A percentile compares a stretch with the other conserved stretches of the same genome.
Evolutionary conservation across 2,888 invertebrate species (phyloP).

Genomic region (Phyto melanocephala): DNA sequence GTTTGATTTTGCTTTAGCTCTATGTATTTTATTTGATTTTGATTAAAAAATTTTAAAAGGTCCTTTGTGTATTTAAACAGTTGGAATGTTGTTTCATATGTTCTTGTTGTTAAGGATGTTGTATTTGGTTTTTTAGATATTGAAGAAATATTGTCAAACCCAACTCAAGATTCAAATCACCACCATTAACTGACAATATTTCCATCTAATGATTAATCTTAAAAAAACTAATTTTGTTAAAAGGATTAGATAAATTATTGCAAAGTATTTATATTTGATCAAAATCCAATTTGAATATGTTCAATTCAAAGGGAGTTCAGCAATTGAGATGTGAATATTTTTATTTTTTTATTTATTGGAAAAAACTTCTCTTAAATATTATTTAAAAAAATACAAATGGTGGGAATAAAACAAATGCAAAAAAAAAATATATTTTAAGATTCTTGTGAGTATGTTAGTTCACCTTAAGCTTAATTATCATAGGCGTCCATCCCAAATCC

Average conservation of each 20-base stretch:
- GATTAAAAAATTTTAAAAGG: not conserved
- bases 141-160: slow-evolving; percentile 75
- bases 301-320: not conserved
- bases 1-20: not conserved
- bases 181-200: slow-evolving; percentile 58
- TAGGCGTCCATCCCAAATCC: too few species aligned
- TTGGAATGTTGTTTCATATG: not conserved
- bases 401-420: too few species aligned
- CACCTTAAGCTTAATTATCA: too few species aligned
- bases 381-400: too few species aligned
- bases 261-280: not conserved
- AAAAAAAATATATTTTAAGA: too few species aligned
- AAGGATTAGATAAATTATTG: slow-evolving; percentile 17
- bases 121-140: slow-evolving; percentile 52
- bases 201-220: slow-evolving; percentile 60
- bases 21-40: slow-evolving; percentile 7
- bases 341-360: too few species aligned
- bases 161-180: slow-evolving; percentile 73
- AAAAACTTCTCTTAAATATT: too few species aligned
- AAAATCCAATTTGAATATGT: not conserved
- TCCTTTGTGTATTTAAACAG: slow-evolving; percentile 17
- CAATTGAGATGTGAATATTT: slow-evolving; percentile 3
- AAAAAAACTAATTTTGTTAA: slow-evolving; percentile 51
- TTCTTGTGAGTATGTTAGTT: too few species aligned
- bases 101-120: not conserved